phyloP scores from a whole-genome alignment of 2,888 invertebrate species.

The Drosophila nr. fundita region DNA sequence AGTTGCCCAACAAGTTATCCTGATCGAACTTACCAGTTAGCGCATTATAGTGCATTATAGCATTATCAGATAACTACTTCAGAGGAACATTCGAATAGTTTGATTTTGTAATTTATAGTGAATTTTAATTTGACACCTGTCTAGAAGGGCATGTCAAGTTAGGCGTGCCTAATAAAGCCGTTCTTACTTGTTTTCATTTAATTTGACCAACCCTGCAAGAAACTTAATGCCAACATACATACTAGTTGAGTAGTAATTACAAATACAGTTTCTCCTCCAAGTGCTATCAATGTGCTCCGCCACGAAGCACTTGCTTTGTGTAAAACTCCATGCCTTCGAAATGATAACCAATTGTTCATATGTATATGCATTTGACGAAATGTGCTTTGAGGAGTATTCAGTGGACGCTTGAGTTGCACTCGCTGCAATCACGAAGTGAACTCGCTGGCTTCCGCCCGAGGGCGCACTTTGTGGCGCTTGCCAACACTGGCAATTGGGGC shows the following conservation, averaged over 20 bases:
- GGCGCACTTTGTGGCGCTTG: slow-evolving; percentile 48
- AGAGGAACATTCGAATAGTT: not conserved
- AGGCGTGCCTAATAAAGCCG: not conserved
- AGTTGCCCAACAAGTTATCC: not conserved
- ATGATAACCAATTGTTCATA: slow-evolving; percentile 1
- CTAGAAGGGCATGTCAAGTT: not conserved
- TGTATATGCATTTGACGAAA: not conserved
- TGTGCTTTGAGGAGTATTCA: slow-evolving; percentile 14
- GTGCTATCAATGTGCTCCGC: not conserved
- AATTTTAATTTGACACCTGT: not conserved
- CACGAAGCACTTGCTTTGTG: not conserved
- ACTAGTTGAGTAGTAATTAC: not conserved
- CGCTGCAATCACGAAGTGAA: slow-evolving; percentile 21
- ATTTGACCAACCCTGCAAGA: not conserved
- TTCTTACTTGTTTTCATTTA: not conserved
- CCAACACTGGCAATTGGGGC: slow-evolving; percentile 52
- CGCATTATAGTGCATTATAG: not conserved
- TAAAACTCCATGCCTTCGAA: not conserved
- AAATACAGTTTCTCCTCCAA: not conserved
- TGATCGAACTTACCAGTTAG: not conserved
- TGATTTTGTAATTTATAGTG: not conserved
- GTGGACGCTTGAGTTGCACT: slow-evolving; percentile 16
- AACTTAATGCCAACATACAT: not conserved
- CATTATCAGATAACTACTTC: not conserved
- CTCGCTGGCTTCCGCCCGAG: slow-evolving; percentile 18